Percentiles rank a stretch among this genome's conserved stretches.
Conservation (phyloP, 2,888 invertebrate species). For the Nymphalis c-album region DNA sequence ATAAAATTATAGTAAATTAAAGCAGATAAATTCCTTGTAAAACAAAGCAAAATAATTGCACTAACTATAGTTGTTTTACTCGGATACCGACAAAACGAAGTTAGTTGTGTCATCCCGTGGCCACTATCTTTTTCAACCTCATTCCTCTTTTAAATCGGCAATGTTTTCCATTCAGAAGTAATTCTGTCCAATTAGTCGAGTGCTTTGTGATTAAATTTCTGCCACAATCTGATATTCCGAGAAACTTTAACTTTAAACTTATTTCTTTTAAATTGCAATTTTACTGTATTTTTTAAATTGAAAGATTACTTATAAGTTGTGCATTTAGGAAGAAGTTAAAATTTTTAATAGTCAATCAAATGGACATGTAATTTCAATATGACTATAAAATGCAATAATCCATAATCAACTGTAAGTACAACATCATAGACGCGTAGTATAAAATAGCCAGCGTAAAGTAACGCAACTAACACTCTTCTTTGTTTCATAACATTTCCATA, state of each 20-base stretch:
- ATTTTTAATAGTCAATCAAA: too few species aligned
- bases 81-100: neutral
- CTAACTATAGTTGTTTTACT: neutral
- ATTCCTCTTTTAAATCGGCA: constrained; percentile 4
- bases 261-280: neutral
- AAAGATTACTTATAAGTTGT: too few species aligned
- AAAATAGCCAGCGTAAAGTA: too few species aligned
- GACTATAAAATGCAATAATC: too few species aligned
- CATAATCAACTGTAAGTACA: too few species aligned
- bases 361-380: too few species aligned
- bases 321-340: too few species aligned
- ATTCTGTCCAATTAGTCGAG: constrained; percentile 14
- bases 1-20: too few species aligned
- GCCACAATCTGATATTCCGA: constrained; percentile 2
- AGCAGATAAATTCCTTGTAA: too few species aligned
- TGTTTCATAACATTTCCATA: constrained; percentile 56
- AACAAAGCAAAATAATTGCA: neutral
- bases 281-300: too few species aligned
- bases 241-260: neutral
- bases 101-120: neutral
- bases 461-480: too few species aligned
- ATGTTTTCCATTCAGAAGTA: constrained; percentile 14
- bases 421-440: too few species aligned
- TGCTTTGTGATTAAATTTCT: constrained; percentile 16
- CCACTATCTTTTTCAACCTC: constrained; percentile 10